Evolutionary conservation across 92 coral and sea anemone genomes (phyloP), one percentile per base, ranked within the genome.

Genomic region (Phenganax stokvisi): DNA sequence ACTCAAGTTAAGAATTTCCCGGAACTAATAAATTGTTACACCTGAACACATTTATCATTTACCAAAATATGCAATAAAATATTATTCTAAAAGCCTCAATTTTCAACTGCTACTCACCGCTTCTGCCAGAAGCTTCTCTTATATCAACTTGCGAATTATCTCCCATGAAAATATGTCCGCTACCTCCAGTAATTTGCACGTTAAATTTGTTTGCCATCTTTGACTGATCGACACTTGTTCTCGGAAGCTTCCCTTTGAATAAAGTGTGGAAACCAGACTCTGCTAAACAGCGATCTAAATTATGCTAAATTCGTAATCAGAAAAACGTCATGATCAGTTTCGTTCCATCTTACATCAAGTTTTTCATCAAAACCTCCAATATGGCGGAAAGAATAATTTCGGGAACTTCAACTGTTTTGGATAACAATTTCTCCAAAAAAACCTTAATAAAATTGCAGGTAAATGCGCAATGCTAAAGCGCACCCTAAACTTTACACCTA

Each of bases 371-470:
- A 88, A 86, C 57, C 57, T 84, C 85, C 51, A 79, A 83, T 28
- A 63, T 55, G 57, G 55, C 73, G 30, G 77, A 30, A 8, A 27
- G 25, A 15, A 13, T 28, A 29, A 44, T 65, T 55, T 60, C 70
- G 13, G 67, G 27, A 52, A 55, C 75, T 55, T 72, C 81, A 83
- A 73, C 17, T 16, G 66, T 12, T 75, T 47, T 56, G 29, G 76
- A 54, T 53, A 68, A 56, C 68, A 80, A 29, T 30, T 47, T 57
- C 60, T 59, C 87, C 8, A 89, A 87, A 79, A 86, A 86, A 70
- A 75, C 62, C 10, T 81, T 89, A 31, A 80, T 84, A 61, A 67
- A 86, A 57, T 81, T 89, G 12, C 92, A 89, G 80, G 92, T 89
- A 70, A 54, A 17, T 44, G 10, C 28, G 16, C 17, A 71, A 28